phyloP scores from a whole-genome alignment of 2,797 vertebrate genomes.

The Eulemur rubriventer region DNA sequence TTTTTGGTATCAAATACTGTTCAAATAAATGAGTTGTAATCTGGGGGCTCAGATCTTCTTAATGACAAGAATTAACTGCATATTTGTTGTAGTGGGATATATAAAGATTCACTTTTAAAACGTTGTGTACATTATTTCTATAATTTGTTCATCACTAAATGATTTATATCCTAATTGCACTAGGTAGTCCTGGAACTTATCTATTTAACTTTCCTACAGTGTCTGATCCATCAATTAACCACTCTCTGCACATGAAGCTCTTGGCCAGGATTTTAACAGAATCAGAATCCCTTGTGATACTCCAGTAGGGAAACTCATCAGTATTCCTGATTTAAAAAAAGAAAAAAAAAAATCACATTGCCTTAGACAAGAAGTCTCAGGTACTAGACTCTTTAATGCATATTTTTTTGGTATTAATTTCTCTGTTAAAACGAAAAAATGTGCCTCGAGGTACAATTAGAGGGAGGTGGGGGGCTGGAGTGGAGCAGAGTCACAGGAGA shows the following conservation, averaged over 20 bases:
- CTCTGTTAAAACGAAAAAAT: conserved; percentile 40
- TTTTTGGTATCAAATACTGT: conserved; percentile 16
- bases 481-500: neutral
- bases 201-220: conserved; percentile 47
- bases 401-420: conserved; percentile 31
- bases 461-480: neutral
- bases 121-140: conserved; percentile 7
- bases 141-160: conserved; percentile 26
- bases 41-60: neutral
- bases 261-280: conserved; percentile 35
- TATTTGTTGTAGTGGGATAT: conserved; percentile 33
- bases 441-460: conserved; percentile 8
- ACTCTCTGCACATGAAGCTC: neutral
- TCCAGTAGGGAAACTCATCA: conserved; percentile 29
- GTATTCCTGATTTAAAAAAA: conserved; percentile 1
- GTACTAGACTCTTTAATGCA: conserved; percentile 16
- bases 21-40: conserved; percentile 37
- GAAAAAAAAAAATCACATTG: neutral
- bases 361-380: conserved; percentile 34
- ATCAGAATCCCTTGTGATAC: conserved; percentile 21
- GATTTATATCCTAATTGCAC: conserved; percentile 2
- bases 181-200: neutral
- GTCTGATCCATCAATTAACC: conserved; percentile 17
- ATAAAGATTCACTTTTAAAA: conserved; percentile 41
- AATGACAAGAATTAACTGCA: neutral